Base-by-base conservation (phyloP, 2,888 invertebrate genomes). In the Autographa pulchrina region DNA sequence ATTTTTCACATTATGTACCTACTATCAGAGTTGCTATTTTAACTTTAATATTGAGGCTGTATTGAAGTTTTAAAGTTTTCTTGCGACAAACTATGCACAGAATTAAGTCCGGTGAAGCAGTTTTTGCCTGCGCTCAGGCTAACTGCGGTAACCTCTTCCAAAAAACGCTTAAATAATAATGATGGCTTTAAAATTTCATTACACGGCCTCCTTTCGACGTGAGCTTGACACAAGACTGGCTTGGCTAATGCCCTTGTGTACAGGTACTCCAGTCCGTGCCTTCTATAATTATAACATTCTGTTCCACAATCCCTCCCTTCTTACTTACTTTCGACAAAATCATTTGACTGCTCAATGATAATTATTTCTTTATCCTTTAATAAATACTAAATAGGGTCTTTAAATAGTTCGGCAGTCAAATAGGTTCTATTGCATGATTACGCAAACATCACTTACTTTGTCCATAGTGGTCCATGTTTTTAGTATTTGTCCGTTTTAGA, bases 261-360 rank as follows among this genome's bases (percentile, higher is more conserved):
- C 58, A 68, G 71, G 69, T 64, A 78, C 62, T 78, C 77, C 81
- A 84, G 80, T 83, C 84, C 82, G 91, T 91, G 91, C 90, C 90
- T 91, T 90, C 88, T 85, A 78, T 78, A 70, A 43, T 70, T 75
- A 66, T 67, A 43, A 54, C 2, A 60, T 68, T 73, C 60, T 14
- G 61, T 78, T 75, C n/a, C 25, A n/a, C 43, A 59, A 54, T 43
- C 38, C 32, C 62, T 59, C 14, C 59, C 32, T 41, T 35, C 11
- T 41, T 13, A 38, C 25, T 62, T 64, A 31, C 25, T 41, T 14
- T 2, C 31, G 16, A 8, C 9, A 7, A 16, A 41, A 41, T 32
- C 20, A 6, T 70, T 77, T 77, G 74, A 68, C 58, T 70, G 56
- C n/a, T 18, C 35, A 11, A 52, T 0, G 6, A 0, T 16, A 6